Percentiles rank a stretch among this genome's conserved stretches.
Evolutionary conservation across 2,797 vertebrate species (phyloP).

Genomic region (Tadarida brasiliensis): DNA sequence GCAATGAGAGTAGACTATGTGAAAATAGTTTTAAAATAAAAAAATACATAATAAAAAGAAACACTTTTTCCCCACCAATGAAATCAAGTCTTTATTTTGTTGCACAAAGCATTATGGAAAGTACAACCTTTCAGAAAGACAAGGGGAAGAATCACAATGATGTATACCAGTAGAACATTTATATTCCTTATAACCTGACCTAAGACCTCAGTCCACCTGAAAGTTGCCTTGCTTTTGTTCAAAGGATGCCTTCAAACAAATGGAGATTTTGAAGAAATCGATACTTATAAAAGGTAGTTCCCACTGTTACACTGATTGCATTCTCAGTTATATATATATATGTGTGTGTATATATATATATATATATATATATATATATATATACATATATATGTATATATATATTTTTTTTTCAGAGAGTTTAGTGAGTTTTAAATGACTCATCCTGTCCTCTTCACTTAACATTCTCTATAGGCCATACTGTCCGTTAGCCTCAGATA

Average conservation of each 20-base stretch:
- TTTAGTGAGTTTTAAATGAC: neutral
- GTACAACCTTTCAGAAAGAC: constrained; percentile 50
- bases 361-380: too few relatives aligned
- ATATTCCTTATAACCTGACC: neutral
- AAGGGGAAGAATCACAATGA: neutral
- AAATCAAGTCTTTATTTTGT: constrained; percentile 71
- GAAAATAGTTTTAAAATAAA: neutral
- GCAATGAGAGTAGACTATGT: neutral
- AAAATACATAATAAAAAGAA: constrained; percentile 15
- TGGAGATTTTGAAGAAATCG: neutral
- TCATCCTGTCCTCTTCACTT: neutral
- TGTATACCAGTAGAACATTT: constrained; percentile 8
- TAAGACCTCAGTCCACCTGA: neutral
- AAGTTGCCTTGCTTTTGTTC: constrained; percentile 38
- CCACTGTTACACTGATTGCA: neutral
- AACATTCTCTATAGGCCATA: neutral
- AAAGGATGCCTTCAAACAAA: neutral
- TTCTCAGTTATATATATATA: neutral
- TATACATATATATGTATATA: too few relatives aligned
- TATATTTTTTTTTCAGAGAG: neutral
- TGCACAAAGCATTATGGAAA: constrained; percentile 29
- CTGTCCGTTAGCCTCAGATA: neutral
- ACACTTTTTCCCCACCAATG: neutral
- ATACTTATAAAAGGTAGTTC: neutral
- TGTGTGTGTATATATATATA: too few relatives aligned